Evolutionary conservation across 1,140 invertebrate species (phyloP), one percentile per base, ranked within the genome.

Genomic region (Theocolax elegans): DNA sequence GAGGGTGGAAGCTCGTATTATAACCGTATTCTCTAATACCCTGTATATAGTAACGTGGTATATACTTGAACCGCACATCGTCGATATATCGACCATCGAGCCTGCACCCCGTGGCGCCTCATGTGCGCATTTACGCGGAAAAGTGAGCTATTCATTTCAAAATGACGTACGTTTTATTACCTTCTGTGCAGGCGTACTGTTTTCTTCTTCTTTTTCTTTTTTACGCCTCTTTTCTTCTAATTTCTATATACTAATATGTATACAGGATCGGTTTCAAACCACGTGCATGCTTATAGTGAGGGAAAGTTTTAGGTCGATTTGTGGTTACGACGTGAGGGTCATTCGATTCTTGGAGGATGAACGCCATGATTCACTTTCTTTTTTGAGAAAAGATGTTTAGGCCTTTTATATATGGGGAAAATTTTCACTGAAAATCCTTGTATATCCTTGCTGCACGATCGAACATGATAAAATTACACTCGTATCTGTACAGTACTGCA

Each of bases 331-430:
- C 58, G 51, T 2, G 17, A 44, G 23, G 31, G 27, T 0, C n/a
- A n/a, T n/a, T n/a, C 19, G 31, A 40, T 67, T 67, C 54, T 29
- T 10, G n/a, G n/a, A 7, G 66, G 31, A 59, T 7, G 19, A 67
- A 19, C 17, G 23, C n/a, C 40, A 48, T 44, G 48, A 46, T 49
- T 40, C 27, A 46, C 42, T 48, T 59, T 48, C 3, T 23, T 25
- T 59, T 59, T 60, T 29, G 7, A 31, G 35, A 59, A 49, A 29
- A 56, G 8, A 31, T 17, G 35, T 12, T 44, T 56, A 40, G 19
- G 21, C 27, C 9, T 44, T 25, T 42, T 65, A 9, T n/a, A 40
- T 6, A 19, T n/a, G 10, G 38, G 13, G 53, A 56, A 66, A 44
- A 21, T 8, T 66, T 56, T 44, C 38, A 1, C 4, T 27, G 4